Base-by-base conservation (phyloP, 2,888 invertebrate species). In the Cepaea hortensis region DNA sequence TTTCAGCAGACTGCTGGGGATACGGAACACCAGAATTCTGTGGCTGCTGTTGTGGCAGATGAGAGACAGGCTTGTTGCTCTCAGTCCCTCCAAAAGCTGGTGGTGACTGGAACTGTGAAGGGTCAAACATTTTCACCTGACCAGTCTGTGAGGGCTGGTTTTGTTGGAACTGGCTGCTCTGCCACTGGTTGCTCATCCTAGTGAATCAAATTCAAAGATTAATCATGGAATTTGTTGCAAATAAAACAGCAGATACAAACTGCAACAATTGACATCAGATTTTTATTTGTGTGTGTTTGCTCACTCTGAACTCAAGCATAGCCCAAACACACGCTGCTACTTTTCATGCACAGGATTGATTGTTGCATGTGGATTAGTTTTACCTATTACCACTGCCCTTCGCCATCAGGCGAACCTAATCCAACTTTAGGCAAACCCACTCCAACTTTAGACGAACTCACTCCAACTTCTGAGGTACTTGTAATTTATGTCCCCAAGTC, bases 101-200 rank as follows among this genome's bases (percentile, higher is more conserved):
- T 15, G 81, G 87, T 55, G 48, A 4, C 73, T 91, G 90, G 81
- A 91, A 92, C 77, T 91, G 89, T 23, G 90, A 85, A 20, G 93
- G 92, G 87, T 93, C 91, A 89, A 91, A 93, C 76, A 92, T 89
- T 61, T 91, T 89, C 20, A 92, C 90, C 50, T 84, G 90, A 11
- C 88, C 84, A 11, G 81, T 85, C 80, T 85, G 82, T 65, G 87
- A 86, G 70, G 90, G 89, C 23, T 23, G 48, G 18, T 55, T 80
- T 68, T 85, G 87, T 73, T 86, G 86, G 50, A 88, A 85, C 46
- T 50, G 70, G 20, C 72, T 80, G 46, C 77, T 82, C 76, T 88
- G 85, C 84, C 86, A 81, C 62, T 86, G n/a, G 62, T 83, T 76
- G 70, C 79, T 88, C 89, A 89, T 89, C 68, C 88, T 88, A 85